Base-by-base conservation (phyloP, 1,140 invertebrate genomes). In the Pogonognathellus flavescens region DNA sequence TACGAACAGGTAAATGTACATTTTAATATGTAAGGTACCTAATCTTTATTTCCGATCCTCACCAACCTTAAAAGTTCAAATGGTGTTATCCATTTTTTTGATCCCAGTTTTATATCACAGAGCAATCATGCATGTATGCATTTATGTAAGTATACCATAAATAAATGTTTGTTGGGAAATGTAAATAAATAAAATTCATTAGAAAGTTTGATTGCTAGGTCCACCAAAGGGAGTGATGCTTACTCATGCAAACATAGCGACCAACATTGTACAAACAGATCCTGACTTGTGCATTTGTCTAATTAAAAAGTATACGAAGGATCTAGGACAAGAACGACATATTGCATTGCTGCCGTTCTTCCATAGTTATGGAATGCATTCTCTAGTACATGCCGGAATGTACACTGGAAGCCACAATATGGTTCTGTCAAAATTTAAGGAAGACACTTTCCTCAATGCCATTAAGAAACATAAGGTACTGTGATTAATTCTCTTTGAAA, bases 141-240 rank as follows among this genome's bases (percentile, higher is more conserved):
- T n/a, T n/a, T n/a, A n/a, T n/a, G n/a, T n/a, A n/a, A n/a, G n/a
- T n/a, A n/a, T n/a, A n/a, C n/a, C n/a, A n/a, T n/a, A n/a, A n/a
- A n/a, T n/a, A n/a, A n/a, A n/a, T n/a, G 31, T 41, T 41, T 41
- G 31, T 6, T 41, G 1, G 31, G 31, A 41, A 41, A 3, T 41
- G 31, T 41, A 41, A 41, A 41, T 41, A 11, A 25, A 22, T 25
- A 25, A 25, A 66, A 25, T 20, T 31, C 2, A 55, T 55, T 55
- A 4, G 53, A 41, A 41, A 5, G 49, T 76, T 76, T 18, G 9
- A 18, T 50, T 50, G 70, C 0, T 50, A 76, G 70, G 93, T 25
- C 20, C 80, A 66, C 96, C 97, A 14, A 98, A 98, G 93, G 96
- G 95, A 50, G 96, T 97, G 0, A 93, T 96, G 91, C 89, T 97